Percentiles rank a stretch among this genome's conserved stretches.
phyloP scores from a whole-genome alignment of 1,140 invertebrate species.

The Acromyrmex heyeri region DNA sequence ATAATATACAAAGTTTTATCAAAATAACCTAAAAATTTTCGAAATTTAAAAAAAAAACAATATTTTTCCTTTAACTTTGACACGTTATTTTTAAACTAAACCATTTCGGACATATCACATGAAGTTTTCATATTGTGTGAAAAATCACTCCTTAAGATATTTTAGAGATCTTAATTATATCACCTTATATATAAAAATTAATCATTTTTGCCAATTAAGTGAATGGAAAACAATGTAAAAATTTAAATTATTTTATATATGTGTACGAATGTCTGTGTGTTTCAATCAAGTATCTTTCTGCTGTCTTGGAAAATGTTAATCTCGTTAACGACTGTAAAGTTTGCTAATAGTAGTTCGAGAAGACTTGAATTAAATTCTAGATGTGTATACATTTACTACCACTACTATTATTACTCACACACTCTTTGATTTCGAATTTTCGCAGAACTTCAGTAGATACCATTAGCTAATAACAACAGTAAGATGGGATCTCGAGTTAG shows the following conservation, averaged over 20 bases:
- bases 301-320: background rate
- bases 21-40: no score
- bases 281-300: conserved; percentile 6
- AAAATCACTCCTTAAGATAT: no score
- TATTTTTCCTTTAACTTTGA: no score
- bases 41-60: no score
- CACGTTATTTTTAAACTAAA: no score
- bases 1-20: no score
- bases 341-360: conserved; percentile 19
- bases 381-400: background rate
- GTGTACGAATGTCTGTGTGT: background rate
- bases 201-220: no score
- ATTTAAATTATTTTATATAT: background rate
- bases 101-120: no score
- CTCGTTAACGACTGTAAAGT: conserved; percentile 31
- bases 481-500: conserved; percentile 31
- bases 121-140: no score
- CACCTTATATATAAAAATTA: no score
- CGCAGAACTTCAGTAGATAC: conserved; percentile 37
- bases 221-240: background rate
- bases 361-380: background rate
- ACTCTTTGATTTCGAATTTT: conserved; percentile 49
- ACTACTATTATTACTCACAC: background rate
- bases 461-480: conserved; percentile 59
- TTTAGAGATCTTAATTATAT: no score